phyloP scores from a whole-genome alignment of 2,888 invertebrate genomes.

The Drosophila limbata region DNA sequence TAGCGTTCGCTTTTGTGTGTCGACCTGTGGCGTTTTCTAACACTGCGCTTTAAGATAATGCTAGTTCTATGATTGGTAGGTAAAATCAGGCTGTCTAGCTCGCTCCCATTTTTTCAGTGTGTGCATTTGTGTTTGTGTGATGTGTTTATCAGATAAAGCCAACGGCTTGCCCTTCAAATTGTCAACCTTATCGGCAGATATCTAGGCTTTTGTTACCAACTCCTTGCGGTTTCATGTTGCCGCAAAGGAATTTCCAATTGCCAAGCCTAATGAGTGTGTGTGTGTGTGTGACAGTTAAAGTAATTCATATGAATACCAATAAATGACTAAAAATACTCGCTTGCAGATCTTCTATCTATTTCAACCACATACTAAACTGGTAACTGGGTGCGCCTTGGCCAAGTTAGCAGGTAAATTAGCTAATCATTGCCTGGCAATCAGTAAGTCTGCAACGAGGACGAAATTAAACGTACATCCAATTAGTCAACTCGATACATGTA shows the following conservation, averaged over 20 bases:
- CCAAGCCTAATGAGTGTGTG: constrained; percentile 35
- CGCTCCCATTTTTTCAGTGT: neutral
- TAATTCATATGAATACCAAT: constrained; percentile 59
- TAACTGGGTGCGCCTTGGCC: constrained; percentile 22
- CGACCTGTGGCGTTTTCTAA: constrained; percentile 5
- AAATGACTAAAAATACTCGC: constrained; percentile 66
- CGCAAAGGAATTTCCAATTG: constrained; percentile 40
- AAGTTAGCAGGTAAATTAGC: constrained; percentile 50
- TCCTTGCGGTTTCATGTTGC: constrained; percentile 26
- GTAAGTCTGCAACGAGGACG: constrained; percentile 15
- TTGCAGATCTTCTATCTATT: constrained; percentile 63
- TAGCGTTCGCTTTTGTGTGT: constrained; percentile 4
- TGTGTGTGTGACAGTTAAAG: constrained; percentile 35
- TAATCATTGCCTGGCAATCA: constrained; percentile 48
- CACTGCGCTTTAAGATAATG: constrained; percentile 14
- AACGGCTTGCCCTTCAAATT: constrained; percentile 59
- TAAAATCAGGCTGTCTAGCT: constrained; percentile 40
- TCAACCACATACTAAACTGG: constrained; percentile 15
- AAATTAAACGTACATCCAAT: constrained; percentile 36
- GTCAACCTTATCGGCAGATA: constrained; percentile 68
- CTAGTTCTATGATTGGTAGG: constrained; percentile 61
- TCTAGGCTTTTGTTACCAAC: constrained; percentile 67
- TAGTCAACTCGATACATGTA: constrained; percentile 44
- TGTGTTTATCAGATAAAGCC: constrained; percentile 46
- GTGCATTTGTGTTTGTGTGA: constrained; percentile 35